phyloP scores from a whole-genome alignment of 2,888 invertebrate genomes.

The Pristionchus arcanus region DNA sequence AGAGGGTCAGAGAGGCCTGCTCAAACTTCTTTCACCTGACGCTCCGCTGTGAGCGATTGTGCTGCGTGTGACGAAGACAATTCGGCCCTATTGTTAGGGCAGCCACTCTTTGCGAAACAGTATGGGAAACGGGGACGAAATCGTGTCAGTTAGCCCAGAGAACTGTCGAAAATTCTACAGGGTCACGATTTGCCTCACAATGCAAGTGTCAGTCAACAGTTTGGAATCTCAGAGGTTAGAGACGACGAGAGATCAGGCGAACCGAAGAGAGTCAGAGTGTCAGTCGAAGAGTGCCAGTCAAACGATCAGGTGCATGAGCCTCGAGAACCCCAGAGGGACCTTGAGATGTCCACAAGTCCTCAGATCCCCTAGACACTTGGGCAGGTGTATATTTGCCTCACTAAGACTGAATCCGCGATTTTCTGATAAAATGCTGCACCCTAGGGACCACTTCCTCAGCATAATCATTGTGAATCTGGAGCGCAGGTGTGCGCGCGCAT shows the following conservation, averaged over 20 bases:
- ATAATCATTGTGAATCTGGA: background rate
- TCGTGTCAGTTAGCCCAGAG: background rate
- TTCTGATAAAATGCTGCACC: background rate
- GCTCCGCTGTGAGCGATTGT: background rate
- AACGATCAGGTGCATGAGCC: background rate
- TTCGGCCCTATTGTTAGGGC: conserved; percentile 19
- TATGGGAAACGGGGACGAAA: background rate
- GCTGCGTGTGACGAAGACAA: background rate
- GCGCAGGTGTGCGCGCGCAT: conserved; percentile 15
- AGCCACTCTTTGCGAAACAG: background rate
- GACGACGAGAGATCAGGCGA: background rate
- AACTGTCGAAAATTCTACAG: background rate
- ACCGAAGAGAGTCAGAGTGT: background rate
- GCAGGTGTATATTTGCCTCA: background rate
- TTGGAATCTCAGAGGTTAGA: background rate
- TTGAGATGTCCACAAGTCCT: background rate
- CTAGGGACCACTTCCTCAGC: background rate
- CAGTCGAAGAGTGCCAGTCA: no score
- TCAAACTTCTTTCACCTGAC: background rate
- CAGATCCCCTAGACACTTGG: background rate
- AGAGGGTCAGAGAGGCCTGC: no score
- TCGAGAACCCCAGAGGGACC: background rate
- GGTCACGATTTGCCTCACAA: conserved; percentile 40
- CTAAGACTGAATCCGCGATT: no score
- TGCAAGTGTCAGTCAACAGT: background rate